phyloP scores from a whole-genome alignment of 1,140 invertebrate genomes.

The Nasonia longicornis region DNA sequence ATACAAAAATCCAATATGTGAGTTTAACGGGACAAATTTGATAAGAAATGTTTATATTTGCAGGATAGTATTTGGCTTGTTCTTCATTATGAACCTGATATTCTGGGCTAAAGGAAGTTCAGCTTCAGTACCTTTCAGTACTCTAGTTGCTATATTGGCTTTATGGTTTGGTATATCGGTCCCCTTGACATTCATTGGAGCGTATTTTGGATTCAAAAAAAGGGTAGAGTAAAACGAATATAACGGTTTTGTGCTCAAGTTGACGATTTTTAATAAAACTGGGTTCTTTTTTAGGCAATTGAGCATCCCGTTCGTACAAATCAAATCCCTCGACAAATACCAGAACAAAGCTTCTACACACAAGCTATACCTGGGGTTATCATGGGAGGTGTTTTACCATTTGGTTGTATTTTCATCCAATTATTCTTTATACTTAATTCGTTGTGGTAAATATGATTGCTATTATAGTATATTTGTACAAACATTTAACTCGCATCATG shows the following conservation, averaged over 20 bases:
- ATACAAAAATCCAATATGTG: slow-evolving; percentile 27
- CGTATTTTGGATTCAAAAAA: slow-evolving; percentile 98
- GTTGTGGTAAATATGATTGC: slow-evolving; percentile 81
- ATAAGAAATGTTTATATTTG: slow-evolving; percentile 54
- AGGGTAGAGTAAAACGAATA: slow-evolving; percentile 74
- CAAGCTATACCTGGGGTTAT: slow-evolving; percentile 91
- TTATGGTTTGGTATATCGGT: slow-evolving; percentile 99
- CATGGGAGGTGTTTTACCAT: slow-evolving; percentile 98
- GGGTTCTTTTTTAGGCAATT: slow-evolving; percentile 77
- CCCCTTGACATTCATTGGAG: slow-evolving; percentile 96
- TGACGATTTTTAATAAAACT: background rate
- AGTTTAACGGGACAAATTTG: background rate
- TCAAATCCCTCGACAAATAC: slow-evolving; percentile 98
- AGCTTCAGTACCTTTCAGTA: slow-evolving; percentile 96
- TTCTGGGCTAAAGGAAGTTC: slow-evolving; percentile 95
- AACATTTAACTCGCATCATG: background rate
- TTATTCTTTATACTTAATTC: slow-evolving; percentile 99
- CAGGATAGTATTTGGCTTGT: slow-evolving; percentile 93
- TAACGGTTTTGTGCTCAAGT: background rate
- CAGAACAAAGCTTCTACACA: slow-evolving; percentile 97
- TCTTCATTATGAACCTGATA: slow-evolving; percentile 97
- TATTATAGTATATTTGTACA: slow-evolving; percentile 6
- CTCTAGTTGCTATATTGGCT: slow-evolving; percentile 94
- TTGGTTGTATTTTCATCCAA: slow-evolving; percentile 99
- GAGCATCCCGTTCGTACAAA: slow-evolving; percentile 98